These are phyloP conservation scores for Drosophila arawakana DNA, from an alignment of 1,140 invertebrate species.

Conservation along the genomic window DNA sequence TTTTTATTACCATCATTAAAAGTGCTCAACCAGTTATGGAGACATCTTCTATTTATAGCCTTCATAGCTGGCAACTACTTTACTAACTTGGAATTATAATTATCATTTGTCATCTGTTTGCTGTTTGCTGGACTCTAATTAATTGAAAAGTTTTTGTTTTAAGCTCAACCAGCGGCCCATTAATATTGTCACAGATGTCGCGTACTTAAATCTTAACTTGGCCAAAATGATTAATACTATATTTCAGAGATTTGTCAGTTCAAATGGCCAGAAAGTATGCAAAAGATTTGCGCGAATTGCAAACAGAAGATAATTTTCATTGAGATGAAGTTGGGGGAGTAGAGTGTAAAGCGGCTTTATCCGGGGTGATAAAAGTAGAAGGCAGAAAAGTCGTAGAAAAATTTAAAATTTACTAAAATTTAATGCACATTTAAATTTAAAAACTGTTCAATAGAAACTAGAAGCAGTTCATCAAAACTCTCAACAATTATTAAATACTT, in stretches of 20 bases:
- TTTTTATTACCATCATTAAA: slow-evolving; percentile 75
- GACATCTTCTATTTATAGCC: slow-evolving; percentile 67
- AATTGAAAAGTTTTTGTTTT: slow-evolving; percentile 73
- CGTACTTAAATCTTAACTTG: slow-evolving; percentile 23
- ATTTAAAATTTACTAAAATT: no score
- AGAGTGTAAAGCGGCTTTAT: background rate
- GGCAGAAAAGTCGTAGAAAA: no score
- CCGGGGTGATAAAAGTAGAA: no score
- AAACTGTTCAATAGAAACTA: no score
- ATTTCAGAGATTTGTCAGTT: slow-evolving; percentile 65
- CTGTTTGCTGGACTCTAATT: slow-evolving; percentile 61
- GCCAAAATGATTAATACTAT: slow-evolving; percentile 71
- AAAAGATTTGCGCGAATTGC: slow-evolving; percentile 4
- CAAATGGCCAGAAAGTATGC: slow-evolving; percentile 21
- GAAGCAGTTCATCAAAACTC: no score
- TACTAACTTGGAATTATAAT: slow-evolving; percentile 63
- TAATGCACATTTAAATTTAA: no score
- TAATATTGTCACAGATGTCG: slow-evolving; percentile 80
- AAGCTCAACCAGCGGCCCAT: slow-evolving; percentile 50
- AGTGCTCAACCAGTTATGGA: slow-evolving; percentile 60
- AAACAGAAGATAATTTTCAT: background rate
- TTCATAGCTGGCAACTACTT: slow-evolving; percentile 23
- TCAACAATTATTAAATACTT: no score
- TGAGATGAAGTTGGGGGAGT: background rate
- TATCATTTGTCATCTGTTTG: slow-evolving; percentile 74